Conservation (phyloP, 2,113 vertebrate genomes). For the Nothobranchius furzeri region DNA sequence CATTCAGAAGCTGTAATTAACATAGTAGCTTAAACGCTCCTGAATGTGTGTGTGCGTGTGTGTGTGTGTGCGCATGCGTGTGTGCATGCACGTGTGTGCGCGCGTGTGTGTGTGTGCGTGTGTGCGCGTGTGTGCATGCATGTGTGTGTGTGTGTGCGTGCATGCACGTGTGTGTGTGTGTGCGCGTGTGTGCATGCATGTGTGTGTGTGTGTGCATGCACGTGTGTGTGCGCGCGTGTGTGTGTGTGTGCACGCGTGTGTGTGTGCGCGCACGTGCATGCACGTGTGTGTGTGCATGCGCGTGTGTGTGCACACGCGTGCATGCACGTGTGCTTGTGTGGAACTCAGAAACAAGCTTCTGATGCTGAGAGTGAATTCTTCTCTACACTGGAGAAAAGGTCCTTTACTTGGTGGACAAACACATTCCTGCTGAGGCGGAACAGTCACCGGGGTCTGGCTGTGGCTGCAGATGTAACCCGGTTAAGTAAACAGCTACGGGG, state of each 20-base stretch:
- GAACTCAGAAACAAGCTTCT: background rate
- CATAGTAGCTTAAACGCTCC: too few relatives aligned
- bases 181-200: background rate
- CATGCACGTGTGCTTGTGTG: too few relatives aligned
- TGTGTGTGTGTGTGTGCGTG: background rate
- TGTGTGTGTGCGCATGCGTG: background rate
- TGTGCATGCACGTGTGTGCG: too few relatives aligned
- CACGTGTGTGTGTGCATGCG: background rate
- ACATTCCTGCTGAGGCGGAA: background rate
- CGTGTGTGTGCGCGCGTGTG: background rate
- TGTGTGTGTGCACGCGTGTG: background rate
- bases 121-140: background rate
- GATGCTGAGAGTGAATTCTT: conserved; percentile 1
- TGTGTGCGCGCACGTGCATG: background rate
- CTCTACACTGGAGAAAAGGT: background rate
- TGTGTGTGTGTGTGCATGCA: background rate
- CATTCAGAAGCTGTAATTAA: too few relatives aligned
- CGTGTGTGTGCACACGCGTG: background rate
- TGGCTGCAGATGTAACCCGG: conserved; percentile 2
- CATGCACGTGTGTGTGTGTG: background rate
- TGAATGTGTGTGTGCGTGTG: background rate
- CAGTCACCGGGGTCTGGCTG: too few relatives aligned
- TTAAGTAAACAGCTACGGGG: conserved; percentile 9
- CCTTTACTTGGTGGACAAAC: background rate
- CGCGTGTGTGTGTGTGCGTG: background rate